Base-by-base conservation (phyloP, 1,140 invertebrate genomes). In the Apolygus lucorum region DNA sequence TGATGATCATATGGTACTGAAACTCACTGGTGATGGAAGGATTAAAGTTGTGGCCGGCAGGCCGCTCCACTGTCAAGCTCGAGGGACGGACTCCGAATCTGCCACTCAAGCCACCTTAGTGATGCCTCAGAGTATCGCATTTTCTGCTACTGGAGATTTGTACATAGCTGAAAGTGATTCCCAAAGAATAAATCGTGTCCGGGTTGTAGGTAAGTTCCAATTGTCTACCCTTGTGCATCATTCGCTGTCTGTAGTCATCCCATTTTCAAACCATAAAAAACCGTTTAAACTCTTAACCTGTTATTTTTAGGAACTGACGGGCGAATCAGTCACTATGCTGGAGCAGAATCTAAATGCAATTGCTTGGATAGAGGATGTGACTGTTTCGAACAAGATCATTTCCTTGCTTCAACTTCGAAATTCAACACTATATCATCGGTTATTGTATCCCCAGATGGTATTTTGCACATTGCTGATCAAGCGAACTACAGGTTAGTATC, bases 161-260 rank as follows among this genome's bases (percentile, higher is more conserved):
- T 98, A 90, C 76, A 91, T 98, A 2, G 93, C 95, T 0, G 95
- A 98, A 78, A 96, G 93, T 76, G 94, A 97, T 78, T 93, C 92
- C 0, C 93, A 97, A 77, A 84, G 93, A 73, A 95, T 96, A n/a
- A 96, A 98, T 77, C 83, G 90, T 28, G 88, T 99, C 0, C 82
- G 94, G 13, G 86, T 95, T 0, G 92, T 98, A 70, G 90, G 80
- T 76, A 72, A 73, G 75, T 74, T 4, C 1, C 27, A 42, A 42
- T 8, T 42, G 17, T 42, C 17, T 42, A 42, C 34, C 4, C 17
- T 42, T 42, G 34, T n/a, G n/a, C n/a, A n/a, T n/a, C n/a, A n/a
- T n/a, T n/a, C n/a, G n/a, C n/a, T n/a, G n/a, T n/a, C n/a, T n/a
- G n/a, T n/a, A n/a, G 4, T 42, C 34, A 42, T 42, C 17, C 34